Percentiles rank a stretch among this genome's conserved stretches.
Conservation (phyloP, 2,113 vertebrate species). For the Polyodon spathula region DNA sequence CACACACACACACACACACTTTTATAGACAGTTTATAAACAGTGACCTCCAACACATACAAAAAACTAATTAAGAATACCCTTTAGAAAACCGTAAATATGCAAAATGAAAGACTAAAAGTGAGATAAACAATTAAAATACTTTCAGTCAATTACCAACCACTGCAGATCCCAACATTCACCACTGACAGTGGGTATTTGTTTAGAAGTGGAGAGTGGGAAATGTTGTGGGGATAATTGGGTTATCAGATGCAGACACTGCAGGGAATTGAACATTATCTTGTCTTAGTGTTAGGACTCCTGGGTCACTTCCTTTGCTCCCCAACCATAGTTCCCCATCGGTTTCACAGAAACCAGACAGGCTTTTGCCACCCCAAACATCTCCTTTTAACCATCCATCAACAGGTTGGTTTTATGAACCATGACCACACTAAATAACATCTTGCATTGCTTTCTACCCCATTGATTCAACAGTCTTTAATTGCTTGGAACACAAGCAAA, state of each 20-base stretch:
- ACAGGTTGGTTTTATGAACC: constrained; percentile 51
- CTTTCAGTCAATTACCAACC: neutral
- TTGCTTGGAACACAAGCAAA: constrained; percentile 44
- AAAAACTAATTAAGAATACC: no score
- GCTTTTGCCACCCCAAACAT: constrained; percentile 24
- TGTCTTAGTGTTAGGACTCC: constrained; percentile 39
- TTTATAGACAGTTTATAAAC: no score
- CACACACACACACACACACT: no score
- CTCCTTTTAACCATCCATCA: constrained; percentile 40
- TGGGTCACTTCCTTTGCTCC: constrained; percentile 47
- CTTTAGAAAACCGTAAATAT: no score
- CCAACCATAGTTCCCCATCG: constrained; percentile 33
- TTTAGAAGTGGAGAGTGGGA: neutral
- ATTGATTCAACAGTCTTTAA: constrained; percentile 35
- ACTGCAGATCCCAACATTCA: neutral
- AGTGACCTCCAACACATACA: no score
- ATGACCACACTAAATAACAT: constrained; percentile 27
- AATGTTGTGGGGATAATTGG: constrained; percentile 49
- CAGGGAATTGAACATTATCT: constrained; percentile 63
- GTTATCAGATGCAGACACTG: constrained; percentile 54
- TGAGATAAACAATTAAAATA: neutral
- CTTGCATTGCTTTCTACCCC: constrained; percentile 30
- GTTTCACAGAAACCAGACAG: constrained; percentile 55
- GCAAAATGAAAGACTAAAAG: constrained; percentile 5
- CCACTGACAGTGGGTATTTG: neutral